Percentiles rank a stretch among this genome's conserved stretches.
Evolutionary conservation across 2,888 invertebrate genomes (phyloP).

Genomic region (Blastobasis adustella): DNA sequence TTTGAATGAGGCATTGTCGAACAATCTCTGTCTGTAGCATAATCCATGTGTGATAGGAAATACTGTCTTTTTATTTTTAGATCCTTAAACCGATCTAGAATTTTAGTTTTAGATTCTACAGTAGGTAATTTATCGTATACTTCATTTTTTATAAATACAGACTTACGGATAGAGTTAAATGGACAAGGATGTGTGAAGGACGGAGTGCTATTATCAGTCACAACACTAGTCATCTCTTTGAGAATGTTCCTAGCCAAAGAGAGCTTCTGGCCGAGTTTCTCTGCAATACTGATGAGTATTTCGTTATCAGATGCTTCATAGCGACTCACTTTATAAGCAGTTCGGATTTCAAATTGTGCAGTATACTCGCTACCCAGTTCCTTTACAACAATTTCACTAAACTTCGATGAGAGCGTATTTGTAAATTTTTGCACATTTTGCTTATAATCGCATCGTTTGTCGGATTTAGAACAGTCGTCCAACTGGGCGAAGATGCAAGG

Average conservation of each 20-base stretch:
- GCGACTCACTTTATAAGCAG: slow-evolving; percentile 52
- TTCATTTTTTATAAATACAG: slow-evolving; percentile 55
- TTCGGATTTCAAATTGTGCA: slow-evolving; percentile 52
- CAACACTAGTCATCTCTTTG: slow-evolving; percentile 51
- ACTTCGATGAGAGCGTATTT: slow-evolving; percentile 46
- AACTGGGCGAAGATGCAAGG: slow-evolving; percentile 40
- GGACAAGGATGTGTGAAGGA: slow-evolving; percentile 69
- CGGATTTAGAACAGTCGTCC: slow-evolving; percentile 53
- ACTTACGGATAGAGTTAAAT: slow-evolving; percentile 64
- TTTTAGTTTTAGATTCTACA: slow-evolving; percentile 39
- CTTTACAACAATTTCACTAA: slow-evolving; percentile 54
- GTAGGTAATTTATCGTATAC: slow-evolving; percentile 38
- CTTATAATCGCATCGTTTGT: slow-evolving; percentile 54
- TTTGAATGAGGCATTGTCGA: slow-evolving; percentile 54
- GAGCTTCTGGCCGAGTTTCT: slow-evolving; percentile 57
- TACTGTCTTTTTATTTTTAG: slow-evolving; percentile 68
- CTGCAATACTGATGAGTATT: slow-evolving; percentile 42
- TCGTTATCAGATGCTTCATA: slow-evolving; percentile 48
- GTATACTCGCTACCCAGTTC: slow-evolving; percentile 61
- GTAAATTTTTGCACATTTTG: slow-evolving; percentile 48
- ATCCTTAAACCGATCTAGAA: slow-evolving; percentile 53
- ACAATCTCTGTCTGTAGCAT: slow-evolving; percentile 64
- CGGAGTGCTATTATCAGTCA: slow-evolving; percentile 50
- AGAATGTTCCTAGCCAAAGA: slow-evolving; percentile 55
- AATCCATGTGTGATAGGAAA: slow-evolving; percentile 58